Conservation (phyloP, 2,888 invertebrate species). For the Acleris cristana region DNA sequence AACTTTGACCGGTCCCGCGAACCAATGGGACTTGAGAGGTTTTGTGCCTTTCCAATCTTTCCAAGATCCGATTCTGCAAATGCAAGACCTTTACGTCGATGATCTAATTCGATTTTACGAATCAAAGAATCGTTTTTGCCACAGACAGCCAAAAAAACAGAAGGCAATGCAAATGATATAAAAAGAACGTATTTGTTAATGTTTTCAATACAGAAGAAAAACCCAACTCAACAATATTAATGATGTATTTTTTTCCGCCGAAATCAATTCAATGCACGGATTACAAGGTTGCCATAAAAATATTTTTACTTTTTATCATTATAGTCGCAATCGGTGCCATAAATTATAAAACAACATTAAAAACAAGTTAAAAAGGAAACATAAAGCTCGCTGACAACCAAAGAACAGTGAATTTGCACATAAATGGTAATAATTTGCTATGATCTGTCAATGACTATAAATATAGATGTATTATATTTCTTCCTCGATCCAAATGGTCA, state of each 20-base stretch:
- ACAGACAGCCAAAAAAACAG: conserved; percentile 21
- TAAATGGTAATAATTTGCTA: conserved; percentile 64
- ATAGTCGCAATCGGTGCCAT: conserved; percentile 34
- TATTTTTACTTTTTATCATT: conserved; percentile 36
- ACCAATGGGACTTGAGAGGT: conserved; percentile 47
- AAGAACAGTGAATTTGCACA: conserved; percentile 56
- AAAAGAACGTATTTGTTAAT: conserved; percentile 18
- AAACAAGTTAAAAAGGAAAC: conserved; percentile 38
- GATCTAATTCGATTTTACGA: conserved; percentile 11
- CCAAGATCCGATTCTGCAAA: conserved; percentile 8
- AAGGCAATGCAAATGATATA: conserved; percentile 26
- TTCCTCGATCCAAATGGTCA: conserved; percentile 43
- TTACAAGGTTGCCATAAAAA: conserved; percentile 35
- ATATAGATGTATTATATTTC: conserved; percentile 52
- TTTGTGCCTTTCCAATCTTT: conserved; percentile 31
- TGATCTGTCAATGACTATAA: conserved; percentile 57
- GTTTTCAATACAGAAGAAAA: conserved; percentile 32
- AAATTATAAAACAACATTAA: conserved; percentile 42
- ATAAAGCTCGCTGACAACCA: conserved; percentile 47
- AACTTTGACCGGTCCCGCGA: conserved; percentile 69
- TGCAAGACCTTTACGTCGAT: neutral
- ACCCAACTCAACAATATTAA: conserved; percentile 32
- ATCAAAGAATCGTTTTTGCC: neutral
- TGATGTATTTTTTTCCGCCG: conserved; percentile 34
- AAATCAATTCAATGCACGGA: conserved; percentile 37